Base-by-base conservation (phyloP, 2,888 invertebrate genomes). In the Malacosoma neustria region DNA sequence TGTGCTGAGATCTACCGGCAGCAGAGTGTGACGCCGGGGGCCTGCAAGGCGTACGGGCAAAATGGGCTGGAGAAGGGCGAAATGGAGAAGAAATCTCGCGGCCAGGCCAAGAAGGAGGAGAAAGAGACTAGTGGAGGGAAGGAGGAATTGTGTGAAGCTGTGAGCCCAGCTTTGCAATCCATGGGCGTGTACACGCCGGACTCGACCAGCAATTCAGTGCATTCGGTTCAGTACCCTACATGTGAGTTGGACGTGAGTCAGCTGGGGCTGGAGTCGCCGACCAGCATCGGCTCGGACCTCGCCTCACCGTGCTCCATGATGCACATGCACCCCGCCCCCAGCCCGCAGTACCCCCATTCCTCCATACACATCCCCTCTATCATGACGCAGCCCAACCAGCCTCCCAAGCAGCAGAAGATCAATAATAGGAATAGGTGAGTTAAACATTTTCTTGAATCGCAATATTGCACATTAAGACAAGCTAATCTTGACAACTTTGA, bases 101-200 rank as follows among this genome's bases (percentile, higher is more conserved):
- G 76, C 30, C 57, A 57, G 1, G 37, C 48, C 0, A 86, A 87
- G 45, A 87, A 87, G 42, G 82, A 84, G 30, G 86, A 84, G 30
- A 66, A 72, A 0, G 70, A 73, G 0, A 80, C 79, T 35, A 79
- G 84, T 3, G 61, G 49, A 0, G 65, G 61, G 9, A 84, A 86
- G 34, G 86, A 87, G 35, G 85, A 85, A 46, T 60, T 72, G 60
- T 80, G 84, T 32, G 82, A 80, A 37, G 72, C 84, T 0, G 82
- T 80, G 4, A 85, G 85, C 33, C 86, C 89, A 0, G 92, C 92
- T 34, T 72, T 93, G 42, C 91, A 92, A n/a, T 93, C 93, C 1
- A 91, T 94, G 91, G 94, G 93, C 0, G 93, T 95, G 0, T 96
- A 95, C 60, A 95, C 93, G 0, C 93, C 95, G 0, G 95, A 95